Base-by-base conservation (phyloP, 37 sponge, comb jelly and placozoan species). In the Hormiphora californensis region DNA sequence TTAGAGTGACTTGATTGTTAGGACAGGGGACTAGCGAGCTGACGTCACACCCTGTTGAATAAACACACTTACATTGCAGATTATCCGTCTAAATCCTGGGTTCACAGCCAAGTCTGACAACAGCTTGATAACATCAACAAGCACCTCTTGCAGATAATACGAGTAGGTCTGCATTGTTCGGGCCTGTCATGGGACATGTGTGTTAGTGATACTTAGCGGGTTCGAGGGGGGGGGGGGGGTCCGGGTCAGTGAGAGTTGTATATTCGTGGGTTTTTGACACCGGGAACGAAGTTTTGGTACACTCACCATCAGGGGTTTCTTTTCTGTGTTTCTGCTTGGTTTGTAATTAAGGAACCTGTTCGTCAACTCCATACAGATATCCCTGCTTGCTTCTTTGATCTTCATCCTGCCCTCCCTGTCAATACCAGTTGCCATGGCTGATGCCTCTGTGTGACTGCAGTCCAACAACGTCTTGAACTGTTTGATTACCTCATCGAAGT, bases 381-480 rank as follows among this genome's bases (percentile, higher is more conserved):
- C 81, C 81, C 38, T 39, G 25, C 81, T 36, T 17, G 36, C 81
- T 7, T 23, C 21, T 28, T 46, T 21, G 35, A 73, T 27, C 81
- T 43, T n/a, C 81, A 73, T 73, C 46, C 81, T 39, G 4, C 81
- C 81, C 22, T 73, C 81, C 5, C 81, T 3, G 81, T 73, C 81
- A 15, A 73, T 73, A 19, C 46, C 40, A 1, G 81, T 73, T 43
- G 81, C 81, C 46, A 43, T 43, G n/a, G 81, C 81, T 1, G 81
- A 73, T 1, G 81, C 81, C 38, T 73, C 44, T 43, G 46, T 73
- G 81, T 73, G 81, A 22, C 46, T 28, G 44, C 81, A 43, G 28
- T 41, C 19, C 81, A 73, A 28, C 81, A 73, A 30, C 46, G 21
- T 43, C 81, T 73, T 73, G 81, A 73, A 73, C 81, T 73, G 81